Evolutionary conservation across 1,140 invertebrate genomes (phyloP), one percentile per base, ranked within the genome.

Genomic region (Drosophila kohkoa): DNA sequence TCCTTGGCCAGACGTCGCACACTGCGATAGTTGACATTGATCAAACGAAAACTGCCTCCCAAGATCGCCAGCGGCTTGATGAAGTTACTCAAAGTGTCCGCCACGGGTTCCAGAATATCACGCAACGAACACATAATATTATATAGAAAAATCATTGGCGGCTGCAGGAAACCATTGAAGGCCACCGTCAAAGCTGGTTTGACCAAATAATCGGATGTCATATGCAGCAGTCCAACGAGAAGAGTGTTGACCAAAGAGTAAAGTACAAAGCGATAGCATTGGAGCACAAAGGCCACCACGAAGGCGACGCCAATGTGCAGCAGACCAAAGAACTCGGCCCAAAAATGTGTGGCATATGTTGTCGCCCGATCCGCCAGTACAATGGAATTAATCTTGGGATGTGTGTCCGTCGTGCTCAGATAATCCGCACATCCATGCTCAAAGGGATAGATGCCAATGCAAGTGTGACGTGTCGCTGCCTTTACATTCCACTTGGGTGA

Each of bases 361-460:
- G 94, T 94, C 1, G 94, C 94, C 72, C 94, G 94, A 67, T 95
- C 94, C 0, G 94, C 94, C 35, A 94, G 82, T 35, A 93, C 92
- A 57, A 95, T 94, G 0, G 94, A 93, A 4, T 91, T 78, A 13
- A 95, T 87, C 45, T 94, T 80, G 3, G 95, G 95, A 46, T 94
- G 93, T 1, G 92, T 92, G 76, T 96, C 95, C 1, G 95, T 95
- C 7, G 95, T 95, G 75, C 92, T 92, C 74, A 94, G 94, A 76
- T 95, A 95, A 92, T 94, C 94, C 3, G 94, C 94, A 76, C 94
- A 94, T 45, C 95, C 95, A 76, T 95, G 95, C 82, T 96, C 95
- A 73, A 95, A 96, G 49, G 95, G 95, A 89, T 96, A 95, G 45
- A 95, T 94, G 66, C 95, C 95, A 5, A 89, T 89, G 64, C 86